Base-by-base conservation (phyloP, 2,888 invertebrate species). In the Macrosoma leucophasiata region DNA sequence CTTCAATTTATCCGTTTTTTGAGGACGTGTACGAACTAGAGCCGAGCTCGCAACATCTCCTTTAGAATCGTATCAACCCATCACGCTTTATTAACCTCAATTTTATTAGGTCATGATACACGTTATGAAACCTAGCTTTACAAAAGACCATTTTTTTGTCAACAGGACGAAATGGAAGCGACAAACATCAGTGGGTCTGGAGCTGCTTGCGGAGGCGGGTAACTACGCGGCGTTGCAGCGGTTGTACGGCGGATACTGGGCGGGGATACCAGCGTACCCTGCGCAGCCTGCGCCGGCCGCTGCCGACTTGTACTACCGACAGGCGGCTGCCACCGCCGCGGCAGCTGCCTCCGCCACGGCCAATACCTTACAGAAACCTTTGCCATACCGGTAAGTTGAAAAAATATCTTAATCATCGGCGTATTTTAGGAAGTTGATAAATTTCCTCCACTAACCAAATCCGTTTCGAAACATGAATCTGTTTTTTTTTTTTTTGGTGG, bases 151-250 rank as follows among this genome's bases (percentile, higher is more conserved):
- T 28, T 33, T 29, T 26, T 20, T 37, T 62, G 51, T 46, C 29
- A 33, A 13, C 89, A 96, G 96, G 76, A 98, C 98, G 70, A 98
- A 98, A 86, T 99, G 98, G 98, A 98, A 98, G 79, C 90, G 98
- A 1, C 98, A 98, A 76, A 97, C 98, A 9, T 97, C 98, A 0
- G 98, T 98, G 2, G 98, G 98, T 0, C 78, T 98, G 52, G 99
- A 99, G 71, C 89, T 99, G 21, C 85, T 99, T 35, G 96, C 97
- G 2, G 99, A 99, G 73, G 97, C 98, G 0, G 97, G 97, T 5
- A 98, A 98, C 85, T 96, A 96, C 79, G 97, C 97, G 1, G 98
- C 98, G n/a, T 95, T 99, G 63, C 98, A 98, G 82, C 89, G 98
- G 43, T 86, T 98, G 44, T 96, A 95, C 78, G 94, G 94, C 6